Conservation (phyloP, 1,140 invertebrate genomes). For the Dufourea novaeangliae region DNA sequence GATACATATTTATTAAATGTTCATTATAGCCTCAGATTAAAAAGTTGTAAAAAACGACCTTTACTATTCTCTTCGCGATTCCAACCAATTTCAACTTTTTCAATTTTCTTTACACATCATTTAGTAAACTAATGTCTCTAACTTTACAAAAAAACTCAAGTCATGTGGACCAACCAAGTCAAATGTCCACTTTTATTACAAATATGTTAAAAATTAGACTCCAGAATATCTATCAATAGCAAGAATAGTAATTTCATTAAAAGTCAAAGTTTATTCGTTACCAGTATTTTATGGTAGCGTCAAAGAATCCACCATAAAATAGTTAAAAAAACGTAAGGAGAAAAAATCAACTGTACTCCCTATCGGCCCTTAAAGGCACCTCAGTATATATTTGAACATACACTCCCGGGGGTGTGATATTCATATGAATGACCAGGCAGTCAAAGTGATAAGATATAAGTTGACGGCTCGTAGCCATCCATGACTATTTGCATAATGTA, state of each 20-base stretch:
- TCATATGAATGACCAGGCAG: constrained; percentile 61
- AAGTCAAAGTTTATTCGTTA: neutral
- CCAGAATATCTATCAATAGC: neutral
- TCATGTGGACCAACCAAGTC: too few relatives aligned
- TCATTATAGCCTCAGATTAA: too few relatives aligned
- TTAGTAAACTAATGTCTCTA: too few relatives aligned
- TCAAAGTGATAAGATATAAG: constrained; percentile 75
- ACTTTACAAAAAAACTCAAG: too few relatives aligned
- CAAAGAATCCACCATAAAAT: neutral
- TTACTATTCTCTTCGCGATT: too few relatives aligned
- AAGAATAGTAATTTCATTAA: neutral
- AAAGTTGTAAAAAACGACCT: too few relatives aligned
- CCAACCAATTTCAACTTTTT: too few relatives aligned
- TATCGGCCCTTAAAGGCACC: constrained; percentile 33
- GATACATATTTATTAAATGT: too few relatives aligned
- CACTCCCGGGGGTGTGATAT: constrained; percentile 65
- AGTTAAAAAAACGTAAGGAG: constrained; percentile 2
- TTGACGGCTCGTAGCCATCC: constrained; percentile 68
- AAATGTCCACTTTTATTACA: too few relatives aligned
- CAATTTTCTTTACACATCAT: too few relatives aligned
- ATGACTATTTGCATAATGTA: constrained; percentile 78
- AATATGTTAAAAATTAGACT: too few relatives aligned
- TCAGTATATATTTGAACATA: constrained; percentile 30
- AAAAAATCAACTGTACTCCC: neutral
- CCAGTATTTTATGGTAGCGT: neutral